A percentile compares a stretch with the other conserved stretches of the same genome.
These are phyloP conservation scores for Typhlichthys subterraneus DNA, from an alignment of 2,797 vertebrate genomes.

Conservation along the genomic window DNA sequence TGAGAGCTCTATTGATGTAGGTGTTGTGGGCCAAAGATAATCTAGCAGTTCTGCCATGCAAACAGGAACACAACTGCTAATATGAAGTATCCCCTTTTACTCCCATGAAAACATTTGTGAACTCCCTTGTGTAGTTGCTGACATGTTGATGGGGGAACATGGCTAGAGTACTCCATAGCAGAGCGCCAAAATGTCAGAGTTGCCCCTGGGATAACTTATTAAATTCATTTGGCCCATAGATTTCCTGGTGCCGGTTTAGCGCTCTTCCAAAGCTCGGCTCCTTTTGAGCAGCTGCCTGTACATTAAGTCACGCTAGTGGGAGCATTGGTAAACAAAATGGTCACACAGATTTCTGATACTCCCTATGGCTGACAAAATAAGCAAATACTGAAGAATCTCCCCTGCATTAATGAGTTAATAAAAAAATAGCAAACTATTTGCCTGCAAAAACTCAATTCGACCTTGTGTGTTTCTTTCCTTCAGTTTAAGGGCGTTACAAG, in stretches of 20 bases:
- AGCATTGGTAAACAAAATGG: constrained; percentile 61
- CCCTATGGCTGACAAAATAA: constrained; percentile 43
- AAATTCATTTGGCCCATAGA: constrained; percentile 73
- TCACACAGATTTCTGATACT: constrained; percentile 61
- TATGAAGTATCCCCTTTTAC: constrained; percentile 63
- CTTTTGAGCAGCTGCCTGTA: constrained; percentile 59
- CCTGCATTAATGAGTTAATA: constrained; percentile 42
- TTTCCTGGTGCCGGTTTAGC: constrained; percentile 71
- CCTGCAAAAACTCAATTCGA: constrained; percentile 21
- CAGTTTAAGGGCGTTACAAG: constrained; percentile 1
- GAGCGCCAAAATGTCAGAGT: constrained; percentile 66
- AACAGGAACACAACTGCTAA: constrained; percentile 51
- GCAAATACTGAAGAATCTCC: constrained; percentile 49
- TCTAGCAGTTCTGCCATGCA: constrained; percentile 44
- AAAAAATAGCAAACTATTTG: background rate
- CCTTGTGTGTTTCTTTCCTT: constrained; percentile 11
- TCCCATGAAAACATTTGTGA: constrained; percentile 67
- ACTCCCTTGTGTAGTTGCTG: constrained; percentile 51
- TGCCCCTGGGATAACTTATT: constrained; percentile 73
- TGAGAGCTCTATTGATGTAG: constrained; percentile 61
- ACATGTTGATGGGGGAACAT: constrained; percentile 62
- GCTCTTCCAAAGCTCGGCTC: constrained; percentile 46
- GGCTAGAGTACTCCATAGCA: constrained; percentile 47
- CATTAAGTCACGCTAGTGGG: constrained; percentile 46
- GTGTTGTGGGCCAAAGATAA: constrained; percentile 42